Percentiles rank a stretch among this genome's conserved stretches.
Evolutionary conservation across 53 echinoderm and acorn worm genomes (phyloP).

Genomic region (Stichopus horrens): DNA sequence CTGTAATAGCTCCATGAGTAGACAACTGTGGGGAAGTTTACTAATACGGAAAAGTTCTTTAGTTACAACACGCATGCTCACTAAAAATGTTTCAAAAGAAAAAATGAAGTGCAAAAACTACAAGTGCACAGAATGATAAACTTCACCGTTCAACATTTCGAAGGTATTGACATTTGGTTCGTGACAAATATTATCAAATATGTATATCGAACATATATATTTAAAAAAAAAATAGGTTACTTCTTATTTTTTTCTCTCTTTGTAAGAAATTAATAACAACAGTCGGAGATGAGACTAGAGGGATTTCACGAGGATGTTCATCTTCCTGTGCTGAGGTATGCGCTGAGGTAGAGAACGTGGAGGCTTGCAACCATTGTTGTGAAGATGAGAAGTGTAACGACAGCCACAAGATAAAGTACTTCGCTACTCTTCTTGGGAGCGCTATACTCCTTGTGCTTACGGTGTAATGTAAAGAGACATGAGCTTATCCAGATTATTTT

Average conservation of each 20-base stretch:
- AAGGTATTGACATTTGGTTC: too few species aligned
- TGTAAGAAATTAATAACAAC: not conserved
- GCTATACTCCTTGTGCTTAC: not conserved
- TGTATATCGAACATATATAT: too few species aligned
- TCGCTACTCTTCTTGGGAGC: not conserved
- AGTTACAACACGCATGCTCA: too few species aligned
- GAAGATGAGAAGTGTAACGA: too few species aligned
- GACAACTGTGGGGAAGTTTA: too few species aligned
- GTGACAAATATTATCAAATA: too few species aligned
- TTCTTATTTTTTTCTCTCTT: not conserved
- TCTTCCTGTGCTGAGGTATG: not conserved
- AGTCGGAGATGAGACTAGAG: not conserved
- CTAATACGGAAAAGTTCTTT: too few species aligned
- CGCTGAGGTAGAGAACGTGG: not conserved
- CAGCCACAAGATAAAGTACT: not conserved
- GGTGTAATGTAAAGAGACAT: constrained; percentile 51
- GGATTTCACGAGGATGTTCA: not conserved
- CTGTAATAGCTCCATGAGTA: too few species aligned
- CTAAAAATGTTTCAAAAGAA: too few species aligned
- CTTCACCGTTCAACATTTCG: too few species aligned
- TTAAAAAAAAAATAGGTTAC: not conserved
- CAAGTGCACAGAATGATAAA: too few species aligned
- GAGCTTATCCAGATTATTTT: constrained; percentile 34
- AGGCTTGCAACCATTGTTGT: not conserved
- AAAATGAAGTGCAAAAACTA: too few species aligned